Conservation (phyloP, 2,113 vertebrate genomes). For the Eulemur rufifrons region DNA sequence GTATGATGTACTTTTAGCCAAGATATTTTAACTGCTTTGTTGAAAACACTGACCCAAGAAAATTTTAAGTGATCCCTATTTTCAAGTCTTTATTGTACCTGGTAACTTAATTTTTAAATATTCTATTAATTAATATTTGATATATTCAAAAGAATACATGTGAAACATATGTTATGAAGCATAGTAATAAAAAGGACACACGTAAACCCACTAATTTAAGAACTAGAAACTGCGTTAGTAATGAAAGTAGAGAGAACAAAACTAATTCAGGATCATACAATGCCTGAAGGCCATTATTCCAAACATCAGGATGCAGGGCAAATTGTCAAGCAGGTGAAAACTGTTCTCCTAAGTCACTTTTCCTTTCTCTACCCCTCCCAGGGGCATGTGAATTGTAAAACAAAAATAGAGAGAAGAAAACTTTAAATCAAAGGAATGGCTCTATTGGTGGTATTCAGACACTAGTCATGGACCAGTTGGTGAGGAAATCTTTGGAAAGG, state of each 20-base stretch:
- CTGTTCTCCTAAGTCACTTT: neutral
- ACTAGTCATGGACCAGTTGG: neutral
- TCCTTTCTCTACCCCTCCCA: neutral
- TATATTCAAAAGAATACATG: neutral
- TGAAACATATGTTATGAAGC: neutral
- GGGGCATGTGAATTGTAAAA: conserved; percentile 11
- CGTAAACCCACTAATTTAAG: neutral
- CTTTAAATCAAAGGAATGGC: neutral
- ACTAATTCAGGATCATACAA: neutral
- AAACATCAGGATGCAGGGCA: neutral
- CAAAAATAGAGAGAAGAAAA: neutral
- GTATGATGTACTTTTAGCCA: neutral
- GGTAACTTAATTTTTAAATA: conserved; percentile 42
- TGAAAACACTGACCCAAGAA: neutral
- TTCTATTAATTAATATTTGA: neutral
- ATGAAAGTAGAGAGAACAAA: neutral
- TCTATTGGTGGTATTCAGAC: neutral
- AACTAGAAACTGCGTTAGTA: neutral
- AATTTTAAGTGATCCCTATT: neutral
- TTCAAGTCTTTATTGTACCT: neutral
- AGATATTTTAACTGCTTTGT: neutral
- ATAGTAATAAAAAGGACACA: neutral
- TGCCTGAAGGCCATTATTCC: neutral
- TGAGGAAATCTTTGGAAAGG: neutral
- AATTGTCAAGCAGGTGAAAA: neutral